Evolutionary conservation across 2,888 invertebrate genomes (phyloP).

Genomic region (Ptilodon capucinus): DNA sequence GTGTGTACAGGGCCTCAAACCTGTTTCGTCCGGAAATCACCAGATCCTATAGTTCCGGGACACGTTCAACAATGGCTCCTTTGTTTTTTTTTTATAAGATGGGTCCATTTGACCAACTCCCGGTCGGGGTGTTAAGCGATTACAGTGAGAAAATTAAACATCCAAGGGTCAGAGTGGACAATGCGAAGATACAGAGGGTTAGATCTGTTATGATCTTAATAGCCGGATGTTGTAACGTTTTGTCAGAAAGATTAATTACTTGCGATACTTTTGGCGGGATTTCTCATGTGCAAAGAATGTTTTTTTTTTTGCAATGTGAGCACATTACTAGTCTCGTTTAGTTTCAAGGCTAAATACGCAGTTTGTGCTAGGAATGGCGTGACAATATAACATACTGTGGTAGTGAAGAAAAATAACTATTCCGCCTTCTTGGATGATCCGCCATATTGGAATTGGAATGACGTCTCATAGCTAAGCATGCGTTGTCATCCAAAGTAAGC

Average conservation of each 20-base stretch:
- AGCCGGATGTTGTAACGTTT: conserved; percentile 33
- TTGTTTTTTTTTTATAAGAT: conserved; percentile 64
- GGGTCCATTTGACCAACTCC: conserved; percentile 53
- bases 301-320: too few species aligned
- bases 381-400: too few species aligned
- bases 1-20: too few species aligned
- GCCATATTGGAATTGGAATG: too few species aligned
- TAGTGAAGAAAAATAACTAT: too few species aligned
- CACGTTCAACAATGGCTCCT: conserved; percentile 64
- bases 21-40: conserved; percentile 69
- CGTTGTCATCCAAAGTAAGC: too few species aligned
- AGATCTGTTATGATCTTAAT: conserved; percentile 47
- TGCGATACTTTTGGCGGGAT: conserved; percentile 8
- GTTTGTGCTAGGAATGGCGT: too few species aligned
- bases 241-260: conserved; percentile 33
- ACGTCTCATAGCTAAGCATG: too few species aligned
- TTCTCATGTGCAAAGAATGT: conserved; percentile 8
- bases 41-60: conserved; percentile 64
- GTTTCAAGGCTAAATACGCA: too few species aligned
- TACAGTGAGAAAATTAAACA: conserved; percentile 51
- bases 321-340: too few species aligned
- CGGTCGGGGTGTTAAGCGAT: conserved; percentile 56
- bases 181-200: conserved; percentile 40
- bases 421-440: too few species aligned
- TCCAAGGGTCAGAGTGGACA: conserved; percentile 48